Evolutionary conservation across 1,140 invertebrate species (phyloP).

Genomic region (Nasonia longicornis): DNA sequence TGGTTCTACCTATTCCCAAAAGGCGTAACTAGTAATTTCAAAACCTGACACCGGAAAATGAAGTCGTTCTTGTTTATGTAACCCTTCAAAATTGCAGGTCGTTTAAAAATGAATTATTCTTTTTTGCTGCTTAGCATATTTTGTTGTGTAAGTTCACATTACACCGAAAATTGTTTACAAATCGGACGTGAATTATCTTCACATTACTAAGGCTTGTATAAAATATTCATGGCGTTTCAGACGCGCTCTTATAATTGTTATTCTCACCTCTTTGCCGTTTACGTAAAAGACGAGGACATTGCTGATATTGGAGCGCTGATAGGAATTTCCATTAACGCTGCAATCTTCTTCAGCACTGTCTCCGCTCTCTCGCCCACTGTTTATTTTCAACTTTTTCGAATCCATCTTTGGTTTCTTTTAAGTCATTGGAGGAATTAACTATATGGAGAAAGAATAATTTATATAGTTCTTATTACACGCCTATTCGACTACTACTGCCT

Average conservation of each 20-base stretch:
- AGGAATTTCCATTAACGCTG: background rate
- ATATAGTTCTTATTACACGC: too few relatives aligned
- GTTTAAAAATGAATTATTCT: too few relatives aligned
- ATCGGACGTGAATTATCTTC: background rate
- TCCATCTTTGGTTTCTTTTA: background rate
- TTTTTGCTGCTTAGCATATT: too few relatives aligned
- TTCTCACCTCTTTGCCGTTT: conserved; percentile 67
- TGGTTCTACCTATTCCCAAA: background rate
- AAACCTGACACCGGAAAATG: background rate
- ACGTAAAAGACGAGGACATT: conserved; percentile 62
- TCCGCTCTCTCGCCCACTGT: background rate
- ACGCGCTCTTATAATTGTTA: conserved; percentile 1
- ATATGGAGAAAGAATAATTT: too few relatives aligned
- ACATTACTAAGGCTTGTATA: too few relatives aligned
- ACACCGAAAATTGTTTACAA: background rate
- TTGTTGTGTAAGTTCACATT: too few relatives aligned
- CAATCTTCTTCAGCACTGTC: background rate
- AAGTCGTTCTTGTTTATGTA: background rate
- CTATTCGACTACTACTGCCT: too few relatives aligned
- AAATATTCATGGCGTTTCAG: conserved; percentile 14
- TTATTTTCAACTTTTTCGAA: conserved; percentile 18
- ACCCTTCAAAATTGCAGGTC: too few relatives aligned
- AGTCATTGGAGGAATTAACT: background rate
- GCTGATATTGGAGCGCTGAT: conserved; percentile 27
- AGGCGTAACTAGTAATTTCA: background rate